These are phyloP conservation scores for Platycercus adscitus DNA, from an alignment of 2,113 vertebrate species.

Conservation along the genomic window DNA sequence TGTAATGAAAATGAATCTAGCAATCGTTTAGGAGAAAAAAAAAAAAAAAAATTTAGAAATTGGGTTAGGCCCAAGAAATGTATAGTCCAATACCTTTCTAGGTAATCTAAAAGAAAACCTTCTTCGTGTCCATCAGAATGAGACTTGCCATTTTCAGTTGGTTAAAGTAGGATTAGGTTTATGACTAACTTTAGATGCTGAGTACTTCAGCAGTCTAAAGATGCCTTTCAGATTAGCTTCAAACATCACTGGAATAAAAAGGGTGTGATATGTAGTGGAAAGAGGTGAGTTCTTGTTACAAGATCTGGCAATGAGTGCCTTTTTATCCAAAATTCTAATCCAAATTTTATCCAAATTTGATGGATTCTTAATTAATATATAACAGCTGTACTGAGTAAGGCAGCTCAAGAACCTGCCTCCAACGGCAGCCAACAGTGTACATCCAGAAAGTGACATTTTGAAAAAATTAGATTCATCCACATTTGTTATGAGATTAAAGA, in stretches of 20 bases:
- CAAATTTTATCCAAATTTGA: background rate
- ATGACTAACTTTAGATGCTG: background rate
- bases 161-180: background rate
- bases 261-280: background rate
- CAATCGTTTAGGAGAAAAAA: background rate
- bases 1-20: background rate
- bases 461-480: background rate
- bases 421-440: background rate
- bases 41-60: background rate
- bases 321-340: background rate
- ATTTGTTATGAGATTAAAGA: background rate
- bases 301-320: background rate
- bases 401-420: background rate
- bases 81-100: background rate
- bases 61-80: background rate
- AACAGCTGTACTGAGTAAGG: background rate
- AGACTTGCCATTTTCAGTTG: background rate
- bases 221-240: background rate
- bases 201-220: background rate
- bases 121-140: background rate
- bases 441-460: background rate
- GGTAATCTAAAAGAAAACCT: background rate
- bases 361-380: background rate
- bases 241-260: background rate
- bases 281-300: fast-evolving